Evolutionary conservation across 1,140 invertebrate species (phyloP), one percentile per base, ranked within the genome.

Genomic region (Eumeta japonica): DNA sequence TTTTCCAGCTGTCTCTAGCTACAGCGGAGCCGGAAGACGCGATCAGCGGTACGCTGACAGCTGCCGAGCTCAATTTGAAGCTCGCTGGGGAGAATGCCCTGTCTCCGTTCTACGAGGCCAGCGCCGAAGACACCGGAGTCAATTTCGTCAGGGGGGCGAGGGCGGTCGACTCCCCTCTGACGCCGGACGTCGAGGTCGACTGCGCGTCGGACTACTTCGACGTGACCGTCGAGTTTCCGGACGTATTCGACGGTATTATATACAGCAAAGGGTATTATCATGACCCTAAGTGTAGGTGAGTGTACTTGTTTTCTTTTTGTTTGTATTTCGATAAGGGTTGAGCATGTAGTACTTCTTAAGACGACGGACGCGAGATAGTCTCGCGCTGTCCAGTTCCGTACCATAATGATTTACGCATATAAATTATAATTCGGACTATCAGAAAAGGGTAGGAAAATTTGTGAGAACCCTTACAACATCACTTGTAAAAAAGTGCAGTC

Each of bases 221-320:
- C 18, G 84, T 88, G 2, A 79, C 78, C 17, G 73, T 88, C 1
- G 78, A 83, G 16, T 87, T 87, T 52, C 68, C 79, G 2, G 74
- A 79, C 27, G 64, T 80, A 1, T 88, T 85, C 46, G 77, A 84
- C 43, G 86, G 86, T n/a, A 77, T 87, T 11, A 80, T 88, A 17
- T 88, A 86, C 71, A 87, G 84, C 46, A 86, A 87, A 54, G 84
- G 85, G 10, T 78, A 81, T 41, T 80, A 80, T 46, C 78, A 77
- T 20, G 82, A 87, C 52, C 79, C 81, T 9, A 82, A 79, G 39
- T 87, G 84, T 78, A 79, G 78, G 82, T 86, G 57, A 76, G 71
- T 66, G 16, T 18, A 16, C 3, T 5, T 20, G 7, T 33, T n/a
- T n/a, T n/a, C n/a, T n/a, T n/a, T 12, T 9, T 31, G 13, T 31